Evolutionary conservation across 2,888 invertebrate genomes (phyloP).

Genomic region (Drosophila setosimentum): DNA sequence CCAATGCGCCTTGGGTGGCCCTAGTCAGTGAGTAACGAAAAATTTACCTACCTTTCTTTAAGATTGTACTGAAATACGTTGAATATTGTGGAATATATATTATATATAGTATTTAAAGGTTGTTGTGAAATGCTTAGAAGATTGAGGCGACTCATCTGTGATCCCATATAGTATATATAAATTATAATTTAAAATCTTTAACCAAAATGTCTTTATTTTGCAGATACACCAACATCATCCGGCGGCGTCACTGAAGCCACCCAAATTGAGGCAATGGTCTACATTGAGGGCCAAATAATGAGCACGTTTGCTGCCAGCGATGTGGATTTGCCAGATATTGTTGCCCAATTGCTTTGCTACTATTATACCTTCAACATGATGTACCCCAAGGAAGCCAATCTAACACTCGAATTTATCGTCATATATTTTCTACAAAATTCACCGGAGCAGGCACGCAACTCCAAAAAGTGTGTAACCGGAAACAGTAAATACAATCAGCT

Average conservation of each 20-base stretch:
- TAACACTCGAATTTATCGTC: slow-evolving; percentile 79
- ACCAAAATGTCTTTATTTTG: not conserved
- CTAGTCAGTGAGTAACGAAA: slow-evolving; percentile 70
- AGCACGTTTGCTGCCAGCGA: slow-evolving; percentile 63
- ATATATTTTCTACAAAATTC: slow-evolving; percentile 70
- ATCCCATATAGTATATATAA: too few species aligned
- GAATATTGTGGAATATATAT: too few species aligned
- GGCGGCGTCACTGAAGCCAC: slow-evolving; percentile 28
- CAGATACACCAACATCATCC: slow-evolving; percentile 43
- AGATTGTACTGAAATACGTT: not conserved
- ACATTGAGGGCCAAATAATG: slow-evolving; percentile 75
- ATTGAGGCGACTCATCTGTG: not conserved
- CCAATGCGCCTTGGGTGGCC: slow-evolving; percentile 75
- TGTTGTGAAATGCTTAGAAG: not conserved
- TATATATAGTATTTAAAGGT: too few species aligned
- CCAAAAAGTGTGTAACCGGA: slow-evolving; percentile 64
- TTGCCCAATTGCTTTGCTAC: slow-evolving; percentile 76
- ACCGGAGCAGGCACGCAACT: slow-evolving; percentile 67
- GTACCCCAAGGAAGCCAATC: slow-evolving; percentile 80
- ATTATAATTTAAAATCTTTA: not conserved
- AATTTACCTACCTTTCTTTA: not conserved
- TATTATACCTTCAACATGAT: slow-evolving; percentile 80
- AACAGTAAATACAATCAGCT: slow-evolving; percentile 72
- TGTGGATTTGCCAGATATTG: slow-evolving; percentile 65
- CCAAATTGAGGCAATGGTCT: slow-evolving; percentile 66